Evolutionary conservation across 2,113 vertebrate species (phyloP).

Genomic region (Gulo gulo): DNA sequence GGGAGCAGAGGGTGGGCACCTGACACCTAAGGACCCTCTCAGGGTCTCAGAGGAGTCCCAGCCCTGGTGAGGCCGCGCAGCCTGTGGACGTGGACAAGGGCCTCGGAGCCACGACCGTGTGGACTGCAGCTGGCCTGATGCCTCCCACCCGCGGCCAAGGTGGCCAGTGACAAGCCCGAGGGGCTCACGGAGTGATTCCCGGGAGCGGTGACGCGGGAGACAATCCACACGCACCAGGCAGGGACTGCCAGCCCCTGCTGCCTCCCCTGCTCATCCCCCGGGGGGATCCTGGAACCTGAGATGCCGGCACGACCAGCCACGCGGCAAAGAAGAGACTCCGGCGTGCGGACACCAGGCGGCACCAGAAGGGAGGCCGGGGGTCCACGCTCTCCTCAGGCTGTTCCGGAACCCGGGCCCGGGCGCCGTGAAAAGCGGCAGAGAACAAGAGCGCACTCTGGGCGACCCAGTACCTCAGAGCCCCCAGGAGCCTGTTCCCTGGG

Average conservation of each 20-base stretch:
- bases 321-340: accelerated
- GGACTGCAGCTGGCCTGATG: accelerated
- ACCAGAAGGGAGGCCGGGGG: background rate
- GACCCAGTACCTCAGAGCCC: accelerated
- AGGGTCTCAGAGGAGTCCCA: too few species aligned
- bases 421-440: background rate
- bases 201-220: accelerated
- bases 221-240: accelerated
- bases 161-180: accelerated
- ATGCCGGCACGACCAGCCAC: background rate
- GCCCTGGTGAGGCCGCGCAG: background rate
- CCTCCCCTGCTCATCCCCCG: accelerated
- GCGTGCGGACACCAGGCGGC: background rate
- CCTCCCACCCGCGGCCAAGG: too few species aligned
- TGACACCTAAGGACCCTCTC: background rate
- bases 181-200: accelerated
- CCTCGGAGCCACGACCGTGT: accelerated
- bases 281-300: background rate
- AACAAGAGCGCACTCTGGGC: accelerated
- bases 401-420: background rate
- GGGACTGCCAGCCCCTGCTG: background rate
- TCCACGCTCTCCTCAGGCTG: accelerated
- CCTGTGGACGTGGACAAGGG: accelerated
- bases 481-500: accelerated
- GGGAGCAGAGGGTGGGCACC: background rate